Base-by-base conservation (phyloP, 2,797 vertebrate species). In the Podarcis lilfordi region DNA sequence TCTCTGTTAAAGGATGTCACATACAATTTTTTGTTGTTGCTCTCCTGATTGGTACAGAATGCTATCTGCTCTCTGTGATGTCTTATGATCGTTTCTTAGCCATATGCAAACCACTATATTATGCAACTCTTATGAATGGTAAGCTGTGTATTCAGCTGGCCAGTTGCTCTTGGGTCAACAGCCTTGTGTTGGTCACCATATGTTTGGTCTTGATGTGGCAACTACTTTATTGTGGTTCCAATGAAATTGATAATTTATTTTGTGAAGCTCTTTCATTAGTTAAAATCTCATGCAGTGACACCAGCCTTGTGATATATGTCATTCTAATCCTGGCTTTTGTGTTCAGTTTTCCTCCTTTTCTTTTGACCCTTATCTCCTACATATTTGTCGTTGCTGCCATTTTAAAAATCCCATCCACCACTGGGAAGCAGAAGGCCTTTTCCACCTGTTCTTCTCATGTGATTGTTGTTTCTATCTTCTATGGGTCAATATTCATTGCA, bases 401-500 rank as follows among this genome's bases (percentile, higher is more conserved):
- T 50, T 21, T 93, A 35, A 92, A 86, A 27, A 2, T 92, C 27
- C 69, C 87, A 5, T 91, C 92, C 45, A 8, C 84, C n/a, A 81
- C 23, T 50, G 45, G 45, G 45, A 50, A 50, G 45, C 45, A 50
- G 45, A 50, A 50, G 45, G 45, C 45, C 45, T 94, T 94, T 78
- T 91, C 90, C 4, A 94, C 93, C 8, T 94, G 92, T 19, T 94
- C 93, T 3, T 92, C 92, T 40, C 92, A 94, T 25, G 59, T 95
- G 5, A 90, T 61, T 1, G 80, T 92, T 45, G 90, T 93, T 0
- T 2, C 91, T 6, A 83, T 93, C 40, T 93, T 95, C 71, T 93
- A 86, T 71, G 86, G 92, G 32, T 74, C 90, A 6, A 78, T 78
- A 3, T 80, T 29, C 1, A 79, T 91, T 29, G 92, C 79, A 29